Percentiles rank a stretch among this genome's conserved stretches.
These are phyloP conservation scores for Panthera leo DNA, from an alignment of 2,113 vertebrate genomes.

Conservation along the genomic window DNA sequence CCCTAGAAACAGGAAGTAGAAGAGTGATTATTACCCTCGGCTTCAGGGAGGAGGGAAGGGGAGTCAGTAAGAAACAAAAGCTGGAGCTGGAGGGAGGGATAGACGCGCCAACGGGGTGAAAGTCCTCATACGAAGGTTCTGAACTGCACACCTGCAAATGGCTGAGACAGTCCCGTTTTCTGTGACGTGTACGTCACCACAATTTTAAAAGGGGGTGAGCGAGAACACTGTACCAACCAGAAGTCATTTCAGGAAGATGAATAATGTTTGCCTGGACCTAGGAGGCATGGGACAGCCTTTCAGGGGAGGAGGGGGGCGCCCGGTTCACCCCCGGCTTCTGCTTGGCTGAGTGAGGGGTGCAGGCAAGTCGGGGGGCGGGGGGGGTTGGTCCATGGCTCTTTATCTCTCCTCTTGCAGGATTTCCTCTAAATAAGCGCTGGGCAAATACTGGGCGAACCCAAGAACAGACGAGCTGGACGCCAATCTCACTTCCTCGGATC, in stretches of 20 bases:
- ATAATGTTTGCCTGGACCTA: no score
- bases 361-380: accelerated
- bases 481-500: neutral
- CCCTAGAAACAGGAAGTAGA: neutral
- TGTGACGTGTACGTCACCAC: neutral
- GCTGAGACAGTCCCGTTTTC: no score
- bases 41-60: neutral
- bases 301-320: accelerated
- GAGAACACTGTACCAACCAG: neutral
- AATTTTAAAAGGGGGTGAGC: neutral
- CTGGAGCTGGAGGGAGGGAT: accelerated
- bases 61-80: accelerated
- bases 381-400: neutral
- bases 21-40: neutral
- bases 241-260: neutral
- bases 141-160: neutral
- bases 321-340: neutral
- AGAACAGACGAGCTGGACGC: neutral
- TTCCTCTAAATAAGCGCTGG: neutral
- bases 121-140: accelerated
- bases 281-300: neutral
- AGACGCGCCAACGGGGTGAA: accelerated
- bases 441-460: neutral
- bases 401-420: neutral
- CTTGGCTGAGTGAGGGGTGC: no score